These are phyloP conservation scores for Lomographa bimaculata DNA, from an alignment of 2,888 invertebrate genomes.

Conservation along the genomic window DNA sequence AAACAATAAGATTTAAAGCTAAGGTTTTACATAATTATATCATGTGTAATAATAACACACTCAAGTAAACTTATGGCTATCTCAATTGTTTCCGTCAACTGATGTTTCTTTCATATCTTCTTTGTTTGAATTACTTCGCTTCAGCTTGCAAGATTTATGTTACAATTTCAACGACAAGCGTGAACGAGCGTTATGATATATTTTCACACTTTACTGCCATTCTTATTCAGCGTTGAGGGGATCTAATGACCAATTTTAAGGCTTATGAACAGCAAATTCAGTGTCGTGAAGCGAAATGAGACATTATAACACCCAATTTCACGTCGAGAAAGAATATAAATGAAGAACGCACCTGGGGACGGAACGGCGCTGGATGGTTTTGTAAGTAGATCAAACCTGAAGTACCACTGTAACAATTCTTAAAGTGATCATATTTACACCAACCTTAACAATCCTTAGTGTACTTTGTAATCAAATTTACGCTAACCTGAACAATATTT, in stretches of 20 bases:
- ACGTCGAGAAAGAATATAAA: conserved; percentile 74
- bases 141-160: conserved; percentile 16
- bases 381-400: conserved; percentile 8
- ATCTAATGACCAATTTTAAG: conserved; percentile 77
- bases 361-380: conserved; percentile 6
- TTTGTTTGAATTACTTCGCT: not conserved
- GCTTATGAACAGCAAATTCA: conserved; percentile 81
- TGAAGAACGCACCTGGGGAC: conserved; percentile 47
- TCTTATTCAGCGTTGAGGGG: conserved; percentile 61
- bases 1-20: no score
- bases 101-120: no score
- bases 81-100: no score
- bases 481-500: no score
- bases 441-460: no score
- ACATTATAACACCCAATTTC: conserved; percentile 77
- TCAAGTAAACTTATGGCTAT: no score
- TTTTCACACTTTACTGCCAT: conserved; percentile 68
- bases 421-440: no score
- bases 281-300: conserved; percentile 74
- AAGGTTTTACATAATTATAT: no score
- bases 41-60: no score
- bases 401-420: no score
- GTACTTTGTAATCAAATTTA: no score
- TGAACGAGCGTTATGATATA: conserved; percentile 58
- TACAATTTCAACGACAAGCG: conserved; percentile 26